These are phyloP conservation scores for Ptychoptera contaminata DNA, from an alignment of 2,888 invertebrate genomes.

Conservation along the genomic window DNA sequence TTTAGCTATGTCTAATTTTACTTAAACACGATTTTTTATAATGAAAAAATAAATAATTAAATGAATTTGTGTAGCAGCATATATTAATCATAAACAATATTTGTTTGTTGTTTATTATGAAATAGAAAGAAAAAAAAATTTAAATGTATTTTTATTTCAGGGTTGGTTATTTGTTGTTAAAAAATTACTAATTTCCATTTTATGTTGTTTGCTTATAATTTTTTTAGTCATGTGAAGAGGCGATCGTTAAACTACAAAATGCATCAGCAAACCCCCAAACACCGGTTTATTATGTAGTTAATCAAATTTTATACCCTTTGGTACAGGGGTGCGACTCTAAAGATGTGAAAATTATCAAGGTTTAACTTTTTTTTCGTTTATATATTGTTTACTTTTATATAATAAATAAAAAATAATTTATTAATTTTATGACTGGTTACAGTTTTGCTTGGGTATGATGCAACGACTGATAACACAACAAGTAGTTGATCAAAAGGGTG, in stretches of 20 bases:
- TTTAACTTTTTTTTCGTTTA: no score
- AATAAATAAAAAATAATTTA: background rate
- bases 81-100: background rate
- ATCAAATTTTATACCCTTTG: slow-evolving; percentile 89
- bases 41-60: no score
- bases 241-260: slow-evolving; percentile 73
- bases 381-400: background rate
- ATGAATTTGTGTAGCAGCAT: background rate
- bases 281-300: slow-evolving; percentile 76
- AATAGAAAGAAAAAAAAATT: no score
- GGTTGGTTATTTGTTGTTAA: no score
- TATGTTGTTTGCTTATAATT: slow-evolving; percentile 12
- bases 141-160: no score
- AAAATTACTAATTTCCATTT: no score
- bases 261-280: slow-evolving; percentile 60
- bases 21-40: no score
- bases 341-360: slow-evolving; percentile 88
- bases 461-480: slow-evolving; percentile 86
- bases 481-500: slow-evolving; percentile 80
- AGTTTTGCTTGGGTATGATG: slow-evolving; percentile 86
- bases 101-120: background rate
- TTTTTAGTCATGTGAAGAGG: slow-evolving; percentile 87
- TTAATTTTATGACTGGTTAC: slow-evolving; percentile 14
- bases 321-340: slow-evolving; percentile 97
- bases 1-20: no score